Percentiles rank a stretch among this genome's conserved stretches.
Conservation (phyloP, 2,113 vertebrate genomes). For the Nettapus auritus region DNA sequence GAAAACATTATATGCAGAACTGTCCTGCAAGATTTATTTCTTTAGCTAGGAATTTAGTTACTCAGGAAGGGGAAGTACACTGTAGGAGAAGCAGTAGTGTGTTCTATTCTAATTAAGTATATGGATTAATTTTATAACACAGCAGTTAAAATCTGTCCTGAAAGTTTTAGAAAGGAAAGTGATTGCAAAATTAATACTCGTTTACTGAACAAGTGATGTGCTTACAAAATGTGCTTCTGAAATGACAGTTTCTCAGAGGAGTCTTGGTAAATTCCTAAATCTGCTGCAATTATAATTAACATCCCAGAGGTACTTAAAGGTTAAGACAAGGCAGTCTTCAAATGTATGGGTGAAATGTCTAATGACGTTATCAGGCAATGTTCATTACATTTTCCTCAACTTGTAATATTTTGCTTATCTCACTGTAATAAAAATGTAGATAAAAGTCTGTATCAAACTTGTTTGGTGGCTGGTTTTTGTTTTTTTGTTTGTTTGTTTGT, state of each 20-base stretch:
- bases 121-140: neutral
- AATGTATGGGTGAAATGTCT: neutral
- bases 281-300: neutral
- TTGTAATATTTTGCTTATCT: neutral
- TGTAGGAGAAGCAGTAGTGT: neutral
- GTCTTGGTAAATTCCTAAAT: neutral
- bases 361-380: neutral
- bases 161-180: neutral
- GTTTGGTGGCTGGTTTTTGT: neutral
- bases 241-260: neutral
- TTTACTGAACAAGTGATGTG: neutral
- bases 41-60: neutral
- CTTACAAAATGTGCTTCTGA: neutral
- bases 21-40: neutral
- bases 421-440: conserved; percentile 17
- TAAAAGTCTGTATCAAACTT: neutral
- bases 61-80: neutral
- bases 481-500: neutral
- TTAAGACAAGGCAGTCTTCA: neutral
- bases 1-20: neutral
- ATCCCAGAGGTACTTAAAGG: neutral
- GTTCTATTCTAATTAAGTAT: neutral
- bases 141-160: neutral
- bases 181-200: neutral
- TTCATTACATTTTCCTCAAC: neutral